Base-by-base conservation (phyloP, 2,113 vertebrate genomes). In the Amblyornis subalaris region DNA sequence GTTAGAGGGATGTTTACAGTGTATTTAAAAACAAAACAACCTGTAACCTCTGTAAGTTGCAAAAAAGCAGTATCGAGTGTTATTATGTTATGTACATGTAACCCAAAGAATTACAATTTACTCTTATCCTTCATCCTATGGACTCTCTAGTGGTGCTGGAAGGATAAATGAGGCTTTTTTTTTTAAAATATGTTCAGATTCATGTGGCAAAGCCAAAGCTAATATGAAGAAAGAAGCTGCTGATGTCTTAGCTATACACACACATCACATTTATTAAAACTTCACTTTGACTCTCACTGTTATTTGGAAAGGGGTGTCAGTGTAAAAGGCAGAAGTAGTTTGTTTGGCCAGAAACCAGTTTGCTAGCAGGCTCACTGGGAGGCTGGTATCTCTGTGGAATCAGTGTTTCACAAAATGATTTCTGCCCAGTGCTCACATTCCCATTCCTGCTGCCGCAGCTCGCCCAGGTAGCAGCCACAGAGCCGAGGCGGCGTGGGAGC, bases 401-500 rank as follows among this genome's bases (percentile, higher is more conserved):
- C 3, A 0, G 64, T 28, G 84, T 28, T 77, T 25, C 69, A 36
- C 60, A 22, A 6, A 44, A 45, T 12, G 8, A 24, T 70, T 91
- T 40, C 64, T 87, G 55, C 65, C 38, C 61, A 24, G 42, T 0
- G 1, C 60, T 82, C 3, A 0, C 69, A 12, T 60, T 60, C 26
- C 79, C 33, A 1, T 31, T 77, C 19, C 23, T 1, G 4, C 53
- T 13, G 53, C 47, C 0, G 1, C 24, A 36, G 85, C 81, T 72
- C 3, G 1, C 26, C 38, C 42, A 21, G 69, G 40, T 23, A 12
- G 28, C 53, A 28, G 35, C 51, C 1, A 1, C 54, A 12, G 81
- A 14, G 40, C 35, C 26, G 31, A 23, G 58, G 3, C 0, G 0
- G 26, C 7, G 3, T 4, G 2, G 60, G 45, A 78, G 47, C 11